These are phyloP conservation scores for Gadopsis bispinosus DNA, from an alignment of 2,797 vertebrate species.

Conservation along the genomic window DNA sequence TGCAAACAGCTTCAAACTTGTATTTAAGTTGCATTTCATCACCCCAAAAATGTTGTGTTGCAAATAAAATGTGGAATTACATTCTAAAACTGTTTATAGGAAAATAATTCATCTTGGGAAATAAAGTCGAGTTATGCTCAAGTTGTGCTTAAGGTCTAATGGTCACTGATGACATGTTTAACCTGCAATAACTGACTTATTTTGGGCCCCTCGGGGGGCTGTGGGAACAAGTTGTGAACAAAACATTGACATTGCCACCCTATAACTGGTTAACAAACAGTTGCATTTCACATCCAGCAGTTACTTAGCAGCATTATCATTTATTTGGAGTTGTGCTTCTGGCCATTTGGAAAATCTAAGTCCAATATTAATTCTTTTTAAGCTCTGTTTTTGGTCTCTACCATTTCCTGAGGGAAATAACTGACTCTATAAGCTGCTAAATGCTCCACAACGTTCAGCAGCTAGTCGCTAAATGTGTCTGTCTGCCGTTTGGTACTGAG, in stretches of 20 bases:
- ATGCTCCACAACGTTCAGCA: background rate
- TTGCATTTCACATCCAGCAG: background rate
- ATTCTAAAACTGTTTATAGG: background rate
- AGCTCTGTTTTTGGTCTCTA: background rate
- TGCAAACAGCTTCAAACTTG: background rate
- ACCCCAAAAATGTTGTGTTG: background rate
- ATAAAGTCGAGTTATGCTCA: background rate
- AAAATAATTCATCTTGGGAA: background rate
- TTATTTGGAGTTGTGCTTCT: background rate
- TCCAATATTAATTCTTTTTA: background rate
- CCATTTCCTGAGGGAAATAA: background rate
- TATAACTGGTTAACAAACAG: background rate
- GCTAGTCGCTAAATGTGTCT: background rate
- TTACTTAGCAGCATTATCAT: background rate
- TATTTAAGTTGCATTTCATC: constrained; percentile 10
- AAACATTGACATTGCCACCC: background rate
- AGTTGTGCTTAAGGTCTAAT: background rate
- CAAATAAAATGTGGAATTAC: background rate
- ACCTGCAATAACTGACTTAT: background rate
- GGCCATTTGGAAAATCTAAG: background rate
- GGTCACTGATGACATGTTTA: background rate
- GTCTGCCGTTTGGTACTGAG: background rate
- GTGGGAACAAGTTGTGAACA: background rate
- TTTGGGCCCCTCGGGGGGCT: background rate
- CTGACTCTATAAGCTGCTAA: background rate